A percentile compares a stretch with the other conserved stretches of the same genome.
Conservation (phyloP, 2,888 invertebrate species). For the Noctua janthina region DNA sequence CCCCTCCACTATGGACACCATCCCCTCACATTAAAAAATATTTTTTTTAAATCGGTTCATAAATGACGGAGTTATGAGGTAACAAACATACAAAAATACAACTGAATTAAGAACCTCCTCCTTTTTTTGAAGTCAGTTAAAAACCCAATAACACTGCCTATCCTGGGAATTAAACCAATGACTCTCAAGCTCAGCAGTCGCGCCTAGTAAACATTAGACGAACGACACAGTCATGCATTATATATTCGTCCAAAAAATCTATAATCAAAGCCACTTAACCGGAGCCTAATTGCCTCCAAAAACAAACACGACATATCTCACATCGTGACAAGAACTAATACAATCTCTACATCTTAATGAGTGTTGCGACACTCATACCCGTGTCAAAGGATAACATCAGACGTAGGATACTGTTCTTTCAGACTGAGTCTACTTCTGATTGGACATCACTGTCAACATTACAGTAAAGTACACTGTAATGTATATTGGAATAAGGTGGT, state of each 20-base stretch:
- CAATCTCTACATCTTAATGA: constrained; percentile 64
- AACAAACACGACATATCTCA: constrained; percentile 53
- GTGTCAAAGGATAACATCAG: constrained; percentile 52
- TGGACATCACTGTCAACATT: background rate
- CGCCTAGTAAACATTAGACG: background rate
- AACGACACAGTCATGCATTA: background rate
- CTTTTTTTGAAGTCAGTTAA: no score
- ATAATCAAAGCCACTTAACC: constrained; percentile 16
- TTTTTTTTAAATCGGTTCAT: no score
- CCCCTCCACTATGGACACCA: no score
- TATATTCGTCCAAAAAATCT: background rate
- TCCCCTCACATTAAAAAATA: no score
- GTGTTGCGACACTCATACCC: constrained; percentile 52
- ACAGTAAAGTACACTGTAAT: no score
- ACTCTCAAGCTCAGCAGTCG: no score
- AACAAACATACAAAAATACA: no score
- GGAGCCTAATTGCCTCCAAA: constrained; percentile 16
- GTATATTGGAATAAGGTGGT: background rate
- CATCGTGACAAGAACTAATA: constrained; percentile 43
- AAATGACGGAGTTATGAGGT: no score
- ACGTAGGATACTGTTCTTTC: background rate
- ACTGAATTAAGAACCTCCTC: no score
- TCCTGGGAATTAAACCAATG: background rate
- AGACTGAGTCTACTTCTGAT: background rate
- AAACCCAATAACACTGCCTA: no score